Evolutionary conservation across 2,797 vertebrate species (phyloP).

Genomic region (Pseudochaenichthys georgianus): DNA sequence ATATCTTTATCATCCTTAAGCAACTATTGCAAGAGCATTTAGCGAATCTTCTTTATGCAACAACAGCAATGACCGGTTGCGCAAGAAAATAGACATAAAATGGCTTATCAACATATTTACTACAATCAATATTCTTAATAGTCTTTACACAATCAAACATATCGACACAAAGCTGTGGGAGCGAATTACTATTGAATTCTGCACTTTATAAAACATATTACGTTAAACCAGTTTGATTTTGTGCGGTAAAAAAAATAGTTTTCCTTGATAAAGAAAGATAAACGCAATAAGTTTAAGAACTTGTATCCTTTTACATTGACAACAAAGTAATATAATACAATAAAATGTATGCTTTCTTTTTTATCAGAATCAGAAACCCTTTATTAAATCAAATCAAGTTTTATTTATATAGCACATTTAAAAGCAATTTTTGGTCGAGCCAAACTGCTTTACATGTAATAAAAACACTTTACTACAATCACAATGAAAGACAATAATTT

Average conservation of each 20-base stretch:
- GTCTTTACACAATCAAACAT: constrained; percentile 52
- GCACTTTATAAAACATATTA: constrained; percentile 31
- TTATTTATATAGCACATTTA: no score
- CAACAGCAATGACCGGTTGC: constrained; percentile 23
- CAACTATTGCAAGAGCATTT: neutral
- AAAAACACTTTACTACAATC: no score
- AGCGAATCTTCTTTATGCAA: constrained; percentile 19
- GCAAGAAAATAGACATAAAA: constrained; percentile 44
- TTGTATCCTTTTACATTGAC: neutral
- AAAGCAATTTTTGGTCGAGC: no score
- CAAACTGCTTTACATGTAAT: no score
- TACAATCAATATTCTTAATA: constrained; percentile 33
- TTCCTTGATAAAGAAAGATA: constrained; percentile 22
- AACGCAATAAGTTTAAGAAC: constrained; percentile 5
- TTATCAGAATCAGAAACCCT: no score
- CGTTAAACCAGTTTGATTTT: constrained; percentile 27
- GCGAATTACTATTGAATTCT: constrained; percentile 10
- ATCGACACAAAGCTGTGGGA: constrained; percentile 24
- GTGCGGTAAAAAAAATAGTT: constrained; percentile 25
- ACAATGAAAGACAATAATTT: no score
- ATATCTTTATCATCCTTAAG: neutral
- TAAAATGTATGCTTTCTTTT: no score
- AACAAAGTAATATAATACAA: no score
- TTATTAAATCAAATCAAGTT: no score
- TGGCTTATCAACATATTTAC: constrained; percentile 49